A percentile compares a stretch with the other conserved stretches of the same genome.
phyloP scores from a whole-genome alignment of 1,140 invertebrate genomes.

The Lethrus apterus region DNA sequence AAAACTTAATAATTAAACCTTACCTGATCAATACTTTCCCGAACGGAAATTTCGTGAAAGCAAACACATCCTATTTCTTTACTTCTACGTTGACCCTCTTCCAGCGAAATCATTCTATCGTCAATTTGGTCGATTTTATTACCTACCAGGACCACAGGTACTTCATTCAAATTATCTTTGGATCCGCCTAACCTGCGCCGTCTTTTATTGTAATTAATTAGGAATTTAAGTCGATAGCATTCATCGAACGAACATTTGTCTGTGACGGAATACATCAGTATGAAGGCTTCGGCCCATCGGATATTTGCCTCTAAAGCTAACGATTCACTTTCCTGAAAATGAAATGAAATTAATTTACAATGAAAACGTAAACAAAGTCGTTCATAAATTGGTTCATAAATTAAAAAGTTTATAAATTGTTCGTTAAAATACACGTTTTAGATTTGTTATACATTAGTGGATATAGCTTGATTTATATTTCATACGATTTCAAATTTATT shows the following conservation, averaged over 20 bases:
- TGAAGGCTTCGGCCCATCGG: slow-evolving; percentile 76
- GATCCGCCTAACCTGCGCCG: slow-evolving; percentile 50
- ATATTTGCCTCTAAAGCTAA: slow-evolving; percentile 67
- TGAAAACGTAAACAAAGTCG: too few relatives aligned
- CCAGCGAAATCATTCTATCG: slow-evolving; percentile 66
- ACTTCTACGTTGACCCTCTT: slow-evolving; percentile 63
- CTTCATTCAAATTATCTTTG: slow-evolving; percentile 43
- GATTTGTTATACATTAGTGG: too few relatives aligned
- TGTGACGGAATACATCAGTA: slow-evolving; percentile 76
- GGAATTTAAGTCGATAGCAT: slow-evolving; percentile 68
- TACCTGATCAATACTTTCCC: slow-evolving; percentile 72
- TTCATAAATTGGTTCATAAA: too few relatives aligned
- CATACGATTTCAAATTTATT: too few relatives aligned
- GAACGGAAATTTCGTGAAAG: slow-evolving; percentile 76
- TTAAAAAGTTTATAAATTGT: too few relatives aligned
- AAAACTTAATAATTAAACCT: too few relatives aligned
- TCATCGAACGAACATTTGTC: slow-evolving; percentile 80
- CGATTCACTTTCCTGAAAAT: slow-evolving; percentile 57
- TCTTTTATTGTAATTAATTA: slow-evolving; percentile 70
- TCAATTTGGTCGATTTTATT: slow-evolving; percentile 72
- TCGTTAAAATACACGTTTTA: too few relatives aligned
- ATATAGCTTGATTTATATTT: too few relatives aligned
- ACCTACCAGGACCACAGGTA: slow-evolving; percentile 70
- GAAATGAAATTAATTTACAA: slow-evolving; percentile 12
- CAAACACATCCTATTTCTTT: slow-evolving; percentile 72